Base-by-base conservation (phyloP, 1,140 invertebrate species). In the Pogonognathellus flavescens region DNA sequence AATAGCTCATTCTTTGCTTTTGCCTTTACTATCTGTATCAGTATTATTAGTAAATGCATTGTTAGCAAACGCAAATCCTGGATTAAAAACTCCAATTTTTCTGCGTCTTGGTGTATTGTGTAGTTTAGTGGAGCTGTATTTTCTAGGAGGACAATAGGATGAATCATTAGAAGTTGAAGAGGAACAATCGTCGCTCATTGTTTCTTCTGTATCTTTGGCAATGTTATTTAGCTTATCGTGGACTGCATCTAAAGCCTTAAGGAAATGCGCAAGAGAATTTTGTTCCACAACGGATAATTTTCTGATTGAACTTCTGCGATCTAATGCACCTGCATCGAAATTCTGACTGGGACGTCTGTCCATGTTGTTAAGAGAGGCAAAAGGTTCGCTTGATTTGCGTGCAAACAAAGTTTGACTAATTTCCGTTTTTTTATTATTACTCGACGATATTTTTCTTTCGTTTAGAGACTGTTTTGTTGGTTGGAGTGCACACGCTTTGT, bases 51-150 rank as follows among this genome's bases (percentile, higher is more conserved):
- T 20, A 72, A 82, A 87, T 59, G 82, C 86, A 70, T 85, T 85
- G 25, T 87, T 88, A 60, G 70, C 85, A 76, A 86, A 88, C 20
- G 86, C 82, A 82, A 88, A 88, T 14, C 80, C 86, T 16, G 86
- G 86, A 55, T 88, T 82, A 82, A 85, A 87, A 18, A 88, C 70
- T 16, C 88, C 88, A 84, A 87, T 76, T 83, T 87, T 88, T 66
- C 88, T 66, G 60, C 82, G 84, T 22, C 88, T 49, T 1, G 70
- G 41, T 8, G 70, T n/a, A 62, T 13, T 57, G 11, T 13, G 59
- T 20, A 18, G 59, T n/a, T 76, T 49, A 6, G 31, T 50, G 2
- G 1, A 49, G 16, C 70, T 76, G n/a, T 10, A 76, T 50, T 76
- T 76, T 50, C 70, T 76, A 0, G 70, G 41, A 76, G 9, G 16